Percentiles rank a stretch among this genome's conserved stretches.
Conservation (phyloP, 2,888 invertebrate genomes). For the Philonicus albiceps region DNA sequence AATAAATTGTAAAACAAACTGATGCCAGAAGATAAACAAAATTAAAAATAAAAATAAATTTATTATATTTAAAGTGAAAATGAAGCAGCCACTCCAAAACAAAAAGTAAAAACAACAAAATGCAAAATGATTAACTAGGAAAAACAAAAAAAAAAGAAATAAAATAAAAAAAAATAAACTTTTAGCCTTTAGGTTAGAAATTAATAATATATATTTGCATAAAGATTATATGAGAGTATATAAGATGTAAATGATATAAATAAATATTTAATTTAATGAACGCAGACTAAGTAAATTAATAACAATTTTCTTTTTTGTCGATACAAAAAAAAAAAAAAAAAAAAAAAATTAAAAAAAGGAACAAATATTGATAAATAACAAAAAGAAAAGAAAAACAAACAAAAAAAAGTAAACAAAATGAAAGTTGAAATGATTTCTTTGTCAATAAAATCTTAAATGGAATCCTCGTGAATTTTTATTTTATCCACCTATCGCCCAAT, state of each 20-base stretch:
- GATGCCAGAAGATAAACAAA: neutral
- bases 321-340: conserved; percentile 6
- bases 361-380: conserved; percentile 31
- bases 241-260: conserved; percentile 47
- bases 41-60: neutral
- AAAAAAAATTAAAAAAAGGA: conserved; percentile 33
- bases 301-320: conserved; percentile 41
- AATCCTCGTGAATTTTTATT: conserved; percentile 13
- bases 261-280: conserved; percentile 46
- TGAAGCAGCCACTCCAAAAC: conserved; percentile 16
- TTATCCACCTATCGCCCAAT: neutral
- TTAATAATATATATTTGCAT: conserved; percentile 42
- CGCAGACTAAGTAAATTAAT: conserved; percentile 37
- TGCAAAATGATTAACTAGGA: conserved; percentile 22
- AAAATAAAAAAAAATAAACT: too few species aligned
- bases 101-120: conserved; percentile 1
- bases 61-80: neutral
- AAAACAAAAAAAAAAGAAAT: too few species aligned
- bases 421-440: conserved; percentile 45
- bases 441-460: conserved; percentile 47
- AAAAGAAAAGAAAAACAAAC: conserved; percentile 7
- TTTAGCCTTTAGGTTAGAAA: conserved; percentile 36
- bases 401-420: conserved; percentile 36
- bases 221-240: conserved; percentile 38
- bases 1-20: neutral